phyloP scores from a whole-genome alignment of 2,113 vertebrate genomes.

The Aphyosemion australe region DNA sequence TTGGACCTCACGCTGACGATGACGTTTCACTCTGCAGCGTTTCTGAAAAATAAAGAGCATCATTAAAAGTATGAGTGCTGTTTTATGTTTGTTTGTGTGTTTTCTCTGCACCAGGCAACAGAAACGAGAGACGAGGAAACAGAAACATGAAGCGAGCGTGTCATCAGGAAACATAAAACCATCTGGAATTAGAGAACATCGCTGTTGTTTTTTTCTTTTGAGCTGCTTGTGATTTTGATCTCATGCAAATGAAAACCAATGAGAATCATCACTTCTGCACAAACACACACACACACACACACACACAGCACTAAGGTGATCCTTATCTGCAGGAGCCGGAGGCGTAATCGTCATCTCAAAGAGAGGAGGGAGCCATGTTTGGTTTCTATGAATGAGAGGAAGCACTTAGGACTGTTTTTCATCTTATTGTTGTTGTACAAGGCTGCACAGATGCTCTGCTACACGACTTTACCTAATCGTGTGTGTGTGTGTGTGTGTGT shows the following conservation, averaged over 20 bases:
- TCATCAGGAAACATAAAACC: conserved; percentile 38
- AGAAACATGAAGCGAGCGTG: conserved; percentile 15
- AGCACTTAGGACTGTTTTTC: conserved; percentile 79
- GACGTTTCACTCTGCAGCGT: no score
- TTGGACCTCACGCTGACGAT: no score
- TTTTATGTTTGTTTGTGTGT: neutral
- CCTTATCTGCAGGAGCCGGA: conserved; percentile 65
- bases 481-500: conserved; percentile 8
- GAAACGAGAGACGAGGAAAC: neutral
- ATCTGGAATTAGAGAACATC: neutral
- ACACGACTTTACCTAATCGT: conserved; percentile 30
- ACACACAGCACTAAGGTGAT: conserved; percentile 29
- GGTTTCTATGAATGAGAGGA: conserved; percentile 81
- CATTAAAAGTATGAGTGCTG: no score
- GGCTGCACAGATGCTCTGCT: conserved; percentile 48
- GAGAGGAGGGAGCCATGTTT: conserved; percentile 65
- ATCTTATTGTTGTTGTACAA: conserved; percentile 75
- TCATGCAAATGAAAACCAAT: conserved; percentile 2
- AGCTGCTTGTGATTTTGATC: conserved; percentile 12
- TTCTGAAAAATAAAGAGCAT: no score
- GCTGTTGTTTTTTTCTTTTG: neutral
- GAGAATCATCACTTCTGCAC: neutral
- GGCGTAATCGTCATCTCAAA: conserved; percentile 60
- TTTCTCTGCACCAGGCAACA: neutral
- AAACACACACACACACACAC: neutral